These are phyloP conservation scores for Lumbricus terrestris DNA, from an alignment of 2,888 invertebrate genomes.

Conservation along the genomic window DNA sequence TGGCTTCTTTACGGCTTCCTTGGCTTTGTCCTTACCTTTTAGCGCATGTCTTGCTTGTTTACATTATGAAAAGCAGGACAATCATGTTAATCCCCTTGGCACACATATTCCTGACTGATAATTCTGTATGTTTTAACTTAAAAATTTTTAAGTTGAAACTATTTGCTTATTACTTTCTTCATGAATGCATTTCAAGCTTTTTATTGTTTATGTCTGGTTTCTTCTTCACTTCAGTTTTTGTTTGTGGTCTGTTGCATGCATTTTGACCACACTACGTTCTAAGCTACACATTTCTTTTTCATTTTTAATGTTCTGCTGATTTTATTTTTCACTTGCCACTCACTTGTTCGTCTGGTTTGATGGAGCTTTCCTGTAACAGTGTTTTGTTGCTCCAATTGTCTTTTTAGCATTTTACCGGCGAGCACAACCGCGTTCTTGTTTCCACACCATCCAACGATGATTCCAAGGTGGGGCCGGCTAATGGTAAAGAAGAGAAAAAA, in stretches of 20 bases:
- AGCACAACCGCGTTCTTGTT: background rate
- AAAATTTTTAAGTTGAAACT: background rate
- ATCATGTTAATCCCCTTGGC: too few species aligned
- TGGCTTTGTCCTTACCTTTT: background rate
- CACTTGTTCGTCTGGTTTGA: background rate
- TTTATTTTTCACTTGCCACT: background rate
- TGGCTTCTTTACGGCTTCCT: background rate
- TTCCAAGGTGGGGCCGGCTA: slow-evolving; percentile 10
- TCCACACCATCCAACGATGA: slow-evolving; percentile 15
- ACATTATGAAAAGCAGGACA: background rate
- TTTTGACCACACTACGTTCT: background rate
- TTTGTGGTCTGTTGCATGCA: background rate
- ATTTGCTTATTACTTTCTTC: background rate
- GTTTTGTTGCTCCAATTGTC: background rate
- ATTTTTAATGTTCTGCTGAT: background rate
- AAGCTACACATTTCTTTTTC: background rate
- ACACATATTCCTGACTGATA: background rate
- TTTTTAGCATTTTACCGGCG: slow-evolving; percentile 8
- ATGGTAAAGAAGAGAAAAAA: background rate
- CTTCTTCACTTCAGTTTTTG: background rate
- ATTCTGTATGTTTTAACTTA: background rate
- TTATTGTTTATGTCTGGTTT: background rate
- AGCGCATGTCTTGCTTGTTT: background rate
- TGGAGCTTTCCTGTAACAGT: background rate
- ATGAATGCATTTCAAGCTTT: background rate